Conservation (phyloP, 2,797 vertebrate species). For the Triplophysa bombifrons region DNA sequence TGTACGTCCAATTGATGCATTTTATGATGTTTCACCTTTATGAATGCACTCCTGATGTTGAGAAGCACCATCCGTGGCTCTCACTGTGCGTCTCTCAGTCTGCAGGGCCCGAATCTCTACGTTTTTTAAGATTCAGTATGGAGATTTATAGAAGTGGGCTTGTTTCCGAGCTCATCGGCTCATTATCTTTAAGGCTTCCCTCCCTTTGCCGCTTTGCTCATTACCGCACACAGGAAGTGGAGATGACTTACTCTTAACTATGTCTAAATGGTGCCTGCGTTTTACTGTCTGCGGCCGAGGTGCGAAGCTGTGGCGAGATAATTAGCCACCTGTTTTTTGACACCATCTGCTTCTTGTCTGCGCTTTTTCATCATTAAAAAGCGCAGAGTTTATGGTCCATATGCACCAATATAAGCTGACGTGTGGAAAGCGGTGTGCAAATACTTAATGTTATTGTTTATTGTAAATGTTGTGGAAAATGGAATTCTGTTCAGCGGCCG, state of each 20-base stretch:
- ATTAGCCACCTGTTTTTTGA: conserved; percentile 59
- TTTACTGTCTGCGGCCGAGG: conserved; percentile 54
- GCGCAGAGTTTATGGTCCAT: conserved; percentile 38
- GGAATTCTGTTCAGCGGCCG: background rate
- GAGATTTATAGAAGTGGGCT: conserved; percentile 36
- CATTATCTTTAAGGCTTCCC: conserved; percentile 77
- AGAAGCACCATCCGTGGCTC: background rate
- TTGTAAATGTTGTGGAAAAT: conserved; percentile 18
- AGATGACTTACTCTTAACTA: conserved; percentile 47
- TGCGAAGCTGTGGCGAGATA: conserved; percentile 60
- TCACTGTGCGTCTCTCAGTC: background rate
- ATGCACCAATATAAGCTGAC: conserved; percentile 33
- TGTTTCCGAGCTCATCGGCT: conserved; percentile 67
- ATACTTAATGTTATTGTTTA: conserved; percentile 29
- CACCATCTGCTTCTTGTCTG: conserved; percentile 62
- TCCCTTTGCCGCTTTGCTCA: conserved; percentile 72
- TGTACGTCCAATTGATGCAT: background rate
- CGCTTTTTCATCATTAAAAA: conserved; percentile 46
- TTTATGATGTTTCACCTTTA: background rate
- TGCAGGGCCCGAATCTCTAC: background rate
- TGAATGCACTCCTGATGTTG: background rate
- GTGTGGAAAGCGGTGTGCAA: background rate
- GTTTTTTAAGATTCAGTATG: background rate
- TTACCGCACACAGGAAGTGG: conserved; percentile 65
- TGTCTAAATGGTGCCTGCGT: conserved; percentile 53